Conservation (phyloP, 1,140 invertebrate genomes). For the Ostrea edulis region DNA sequence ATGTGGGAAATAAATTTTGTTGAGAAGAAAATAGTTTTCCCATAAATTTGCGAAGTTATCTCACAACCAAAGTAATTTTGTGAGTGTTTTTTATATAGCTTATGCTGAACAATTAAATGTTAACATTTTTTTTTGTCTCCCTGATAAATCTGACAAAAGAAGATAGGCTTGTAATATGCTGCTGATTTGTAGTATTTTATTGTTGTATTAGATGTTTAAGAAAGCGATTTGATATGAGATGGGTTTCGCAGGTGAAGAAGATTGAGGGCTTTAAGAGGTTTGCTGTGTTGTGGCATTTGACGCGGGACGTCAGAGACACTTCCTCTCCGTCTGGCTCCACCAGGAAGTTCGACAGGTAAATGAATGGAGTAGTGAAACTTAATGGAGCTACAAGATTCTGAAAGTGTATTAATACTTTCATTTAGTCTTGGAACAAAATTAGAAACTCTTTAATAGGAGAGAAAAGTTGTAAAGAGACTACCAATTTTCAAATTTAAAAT, state of each 20-base stretch:
- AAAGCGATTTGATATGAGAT: background rate
- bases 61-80: no score
- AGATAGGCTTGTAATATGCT: no score
- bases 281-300: constrained; percentile 89
- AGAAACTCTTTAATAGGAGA: background rate
- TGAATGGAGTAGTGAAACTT: background rate
- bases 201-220: background rate
- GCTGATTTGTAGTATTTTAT: no score
- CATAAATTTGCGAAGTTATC: no score
- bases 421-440: background rate
- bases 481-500: background rate
- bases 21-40: no score
- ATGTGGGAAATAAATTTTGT: no score
- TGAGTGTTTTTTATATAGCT: no score
- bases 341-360: constrained; percentile 82
- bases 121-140: no score
- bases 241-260: constrained; percentile 77
- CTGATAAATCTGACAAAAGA: no score
- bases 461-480: background rate
- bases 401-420: background rate
- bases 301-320: constrained; percentile 83
- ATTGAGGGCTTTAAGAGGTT: constrained; percentile 88
- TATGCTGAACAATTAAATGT: no score
- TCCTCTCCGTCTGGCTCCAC: constrained; percentile 80
- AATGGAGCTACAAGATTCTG: no score